Evolutionary conservation across 2,797 vertebrate species (phyloP).

Genomic region (Neosalanx taihuensis): DNA sequence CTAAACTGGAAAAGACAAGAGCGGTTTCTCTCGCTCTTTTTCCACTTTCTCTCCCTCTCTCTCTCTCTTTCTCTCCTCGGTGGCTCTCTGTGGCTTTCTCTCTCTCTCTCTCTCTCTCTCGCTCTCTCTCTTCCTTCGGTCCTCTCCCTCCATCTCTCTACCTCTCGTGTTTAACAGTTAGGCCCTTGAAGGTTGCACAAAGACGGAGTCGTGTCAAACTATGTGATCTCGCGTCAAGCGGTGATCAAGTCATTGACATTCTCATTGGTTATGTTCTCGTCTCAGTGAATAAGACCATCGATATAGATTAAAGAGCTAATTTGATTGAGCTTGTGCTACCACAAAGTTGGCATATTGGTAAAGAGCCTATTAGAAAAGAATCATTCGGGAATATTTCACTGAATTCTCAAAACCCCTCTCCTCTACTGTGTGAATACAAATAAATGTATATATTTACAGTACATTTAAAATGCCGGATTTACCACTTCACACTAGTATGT

Average conservation of each 20-base stretch:
- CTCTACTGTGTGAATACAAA: neutral
- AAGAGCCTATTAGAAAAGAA: neutral
- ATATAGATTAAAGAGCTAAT: neutral
- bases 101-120: too few species aligned
- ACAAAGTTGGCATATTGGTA: neutral
- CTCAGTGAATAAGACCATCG: neutral
- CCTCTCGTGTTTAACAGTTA: conserved; percentile 16
- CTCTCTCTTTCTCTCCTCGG: neutral
- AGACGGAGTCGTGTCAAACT: conserved; percentile 28
- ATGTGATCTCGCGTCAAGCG: conserved; percentile 45
- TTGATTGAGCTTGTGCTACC: neutral
- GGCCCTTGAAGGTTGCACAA: conserved; percentile 31
- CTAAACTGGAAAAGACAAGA: conserved; percentile 74
- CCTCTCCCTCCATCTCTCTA: conserved; percentile 8
- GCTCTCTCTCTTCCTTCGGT: neutral
- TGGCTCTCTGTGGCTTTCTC: neutral
- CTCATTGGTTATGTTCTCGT: neutral
- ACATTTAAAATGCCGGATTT: neutral
- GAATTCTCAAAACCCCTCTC: neutral
- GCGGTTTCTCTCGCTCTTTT: conserved; percentile 33
- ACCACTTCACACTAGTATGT: neutral
- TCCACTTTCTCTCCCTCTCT: conserved; percentile 34
- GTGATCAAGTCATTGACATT: conserved; percentile 33
- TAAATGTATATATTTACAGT: too few species aligned
- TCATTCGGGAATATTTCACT: neutral